Conservation (phyloP, 2,113 vertebrate species). For the Pycnonotus jocosus region DNA sequence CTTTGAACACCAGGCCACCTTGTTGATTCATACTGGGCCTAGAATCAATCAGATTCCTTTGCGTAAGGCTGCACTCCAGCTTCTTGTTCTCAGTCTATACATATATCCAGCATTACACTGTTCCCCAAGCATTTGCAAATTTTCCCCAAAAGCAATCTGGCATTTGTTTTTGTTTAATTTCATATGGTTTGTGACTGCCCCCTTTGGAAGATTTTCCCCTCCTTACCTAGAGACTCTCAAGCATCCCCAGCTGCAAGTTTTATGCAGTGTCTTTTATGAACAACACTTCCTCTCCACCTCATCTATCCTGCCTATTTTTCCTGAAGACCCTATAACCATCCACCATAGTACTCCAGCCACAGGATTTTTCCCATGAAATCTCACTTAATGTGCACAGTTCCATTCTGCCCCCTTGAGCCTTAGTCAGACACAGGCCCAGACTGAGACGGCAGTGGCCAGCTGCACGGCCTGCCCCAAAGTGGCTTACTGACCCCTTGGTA, state of each 20-base stretch:
- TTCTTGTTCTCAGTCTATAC: neutral
- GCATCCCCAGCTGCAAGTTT: neutral
- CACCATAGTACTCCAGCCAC: neutral
- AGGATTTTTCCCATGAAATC: neutral
- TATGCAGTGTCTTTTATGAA: neutral
- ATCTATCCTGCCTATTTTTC: neutral
- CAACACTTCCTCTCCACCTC: neutral
- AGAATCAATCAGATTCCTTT: neutral
- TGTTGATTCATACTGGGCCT: neutral
- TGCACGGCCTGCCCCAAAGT: neutral
- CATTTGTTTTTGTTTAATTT: neutral
- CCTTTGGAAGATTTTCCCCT: neutral
- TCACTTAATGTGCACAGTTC: neutral
- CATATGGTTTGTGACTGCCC: neutral
- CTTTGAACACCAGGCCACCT: neutral
- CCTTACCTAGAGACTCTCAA: neutral
- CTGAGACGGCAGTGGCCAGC: fast-evolving
- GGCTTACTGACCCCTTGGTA: neutral
- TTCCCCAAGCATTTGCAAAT: too few relatives aligned
- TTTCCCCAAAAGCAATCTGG: neutral
- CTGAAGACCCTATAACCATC: neutral
- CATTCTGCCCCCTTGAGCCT: neutral
- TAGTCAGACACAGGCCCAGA: neutral
- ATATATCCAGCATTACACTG: neutral
- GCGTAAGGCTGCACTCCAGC: neutral